phyloP scores from a whole-genome alignment of 2,888 invertebrate genomes.

The Sarcophaga variegata region DNA sequence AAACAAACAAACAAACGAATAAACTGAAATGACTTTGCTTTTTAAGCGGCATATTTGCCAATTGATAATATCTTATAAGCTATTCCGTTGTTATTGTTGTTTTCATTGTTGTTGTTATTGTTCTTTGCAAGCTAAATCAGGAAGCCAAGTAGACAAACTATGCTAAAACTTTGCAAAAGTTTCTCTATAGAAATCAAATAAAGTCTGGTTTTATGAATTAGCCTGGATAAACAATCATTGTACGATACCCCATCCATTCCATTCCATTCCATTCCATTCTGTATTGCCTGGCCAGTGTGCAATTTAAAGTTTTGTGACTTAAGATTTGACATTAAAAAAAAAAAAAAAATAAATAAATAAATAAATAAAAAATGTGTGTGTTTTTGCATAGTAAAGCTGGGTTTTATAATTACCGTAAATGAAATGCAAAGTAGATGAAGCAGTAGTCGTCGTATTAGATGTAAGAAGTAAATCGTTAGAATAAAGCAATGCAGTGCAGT shows the following conservation, averaged over 20 bases:
- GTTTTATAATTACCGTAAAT: conserved; percentile 64
- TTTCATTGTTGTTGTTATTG: neutral
- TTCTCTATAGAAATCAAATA: neutral
- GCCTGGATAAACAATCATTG: conserved; percentile 49
- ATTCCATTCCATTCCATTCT: too few relatives aligned
- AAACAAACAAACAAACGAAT: too few relatives aligned
- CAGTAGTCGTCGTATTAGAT: neutral
- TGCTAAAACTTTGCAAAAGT: neutral
- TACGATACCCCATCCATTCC: neutral
- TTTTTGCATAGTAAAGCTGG: conserved; percentile 27
- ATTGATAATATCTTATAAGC: conserved; percentile 57
- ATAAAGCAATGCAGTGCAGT: neutral
- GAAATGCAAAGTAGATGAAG: conserved; percentile 44
- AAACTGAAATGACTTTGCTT: conserved; percentile 4
- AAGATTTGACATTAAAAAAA: conserved; percentile 48
- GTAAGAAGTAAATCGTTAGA: conserved; percentile 45
- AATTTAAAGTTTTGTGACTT: conserved; percentile 63
- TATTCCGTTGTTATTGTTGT: neutral
- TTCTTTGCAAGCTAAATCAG: conserved; percentile 49
- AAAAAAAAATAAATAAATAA: too few relatives aligned
- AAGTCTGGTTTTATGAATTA: conserved; percentile 62
- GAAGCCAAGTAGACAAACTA: conserved; percentile 58
- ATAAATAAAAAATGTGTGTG: neutral
- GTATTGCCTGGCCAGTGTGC: conserved; percentile 17
- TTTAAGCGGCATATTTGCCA: conserved; percentile 55